Conservation (phyloP, 2,113 vertebrate species). For the Festucalex cinctus region DNA sequence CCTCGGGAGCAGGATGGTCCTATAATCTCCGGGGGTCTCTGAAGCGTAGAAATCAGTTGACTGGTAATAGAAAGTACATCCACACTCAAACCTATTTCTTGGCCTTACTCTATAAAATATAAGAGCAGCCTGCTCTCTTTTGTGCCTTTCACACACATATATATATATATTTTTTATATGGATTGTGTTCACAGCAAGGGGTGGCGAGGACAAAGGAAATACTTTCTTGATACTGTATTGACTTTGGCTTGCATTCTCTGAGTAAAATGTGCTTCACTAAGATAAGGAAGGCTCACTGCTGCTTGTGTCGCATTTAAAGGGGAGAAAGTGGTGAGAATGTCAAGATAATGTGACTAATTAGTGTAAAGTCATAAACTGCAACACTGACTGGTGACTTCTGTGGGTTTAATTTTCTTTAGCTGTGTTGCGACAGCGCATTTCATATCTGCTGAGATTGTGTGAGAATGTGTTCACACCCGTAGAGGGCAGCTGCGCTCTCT, state of each 20-base stretch:
- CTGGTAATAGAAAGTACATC: slow-evolving; percentile 9
- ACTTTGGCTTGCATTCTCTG: slow-evolving; percentile 26
- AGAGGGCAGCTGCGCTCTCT: slow-evolving; percentile 70
- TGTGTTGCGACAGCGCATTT: slow-evolving; percentile 20
- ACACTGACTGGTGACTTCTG: neutral
- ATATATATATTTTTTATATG: slow-evolving; percentile 33
- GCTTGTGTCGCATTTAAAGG: neutral
- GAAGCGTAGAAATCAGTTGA: slow-evolving; percentile 15
- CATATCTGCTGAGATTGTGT: slow-evolving; percentile 11
- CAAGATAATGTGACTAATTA: slow-evolving; percentile 53
- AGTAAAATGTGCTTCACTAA: neutral
- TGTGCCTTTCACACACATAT: slow-evolving; percentile 29
- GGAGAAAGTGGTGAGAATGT: neutral
- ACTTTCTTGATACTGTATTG: slow-evolving; percentile 33
- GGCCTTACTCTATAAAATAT: slow-evolving; percentile 17
- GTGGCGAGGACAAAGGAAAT: slow-evolving; percentile 29
- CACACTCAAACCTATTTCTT: neutral
- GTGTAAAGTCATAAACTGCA: slow-evolving; percentile 13
- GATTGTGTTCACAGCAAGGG: slow-evolving; percentile 23
- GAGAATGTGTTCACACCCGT: slow-evolving; percentile 47
- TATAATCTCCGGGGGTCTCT: slow-evolving; percentile 20
- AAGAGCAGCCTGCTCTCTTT: slow-evolving; percentile 4
- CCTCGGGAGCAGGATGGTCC: slow-evolving; percentile 22
- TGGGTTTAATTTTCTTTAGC: slow-evolving; percentile 3
- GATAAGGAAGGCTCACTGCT: neutral